phyloP scores from a whole-genome alignment of 2,113 vertebrate species.

The Buteo buteo region DNA sequence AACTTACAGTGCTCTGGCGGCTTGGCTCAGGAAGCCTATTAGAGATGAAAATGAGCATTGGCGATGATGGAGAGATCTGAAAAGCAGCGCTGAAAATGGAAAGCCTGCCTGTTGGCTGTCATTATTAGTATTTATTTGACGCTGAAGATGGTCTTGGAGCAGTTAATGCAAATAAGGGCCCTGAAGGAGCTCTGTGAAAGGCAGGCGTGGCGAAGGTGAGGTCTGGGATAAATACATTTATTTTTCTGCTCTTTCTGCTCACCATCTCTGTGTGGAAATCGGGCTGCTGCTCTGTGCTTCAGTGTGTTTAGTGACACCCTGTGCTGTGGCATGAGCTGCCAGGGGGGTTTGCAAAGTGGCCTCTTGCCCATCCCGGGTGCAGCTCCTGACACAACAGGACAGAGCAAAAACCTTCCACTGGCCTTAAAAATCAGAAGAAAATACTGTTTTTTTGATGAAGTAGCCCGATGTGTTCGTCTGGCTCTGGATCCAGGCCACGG shows the following conservation, averaged over 20 bases:
- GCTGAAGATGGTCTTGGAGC: not conserved
- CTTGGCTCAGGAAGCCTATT: not conserved
- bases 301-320: fast-evolving
- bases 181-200: not conserved
- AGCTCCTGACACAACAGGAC: not conserved
- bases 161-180: not conserved
- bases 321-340: not conserved
- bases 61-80: not conserved
- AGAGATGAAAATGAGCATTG: not conserved
- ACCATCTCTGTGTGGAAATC: not conserved
- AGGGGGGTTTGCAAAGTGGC: not conserved
- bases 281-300: not conserved
- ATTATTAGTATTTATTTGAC: not conserved
- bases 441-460: not conserved
- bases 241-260: not conserved
- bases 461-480: fast-evolving
- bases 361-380: not conserved
- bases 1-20: not conserved
- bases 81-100: not conserved
- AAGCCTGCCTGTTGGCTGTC: not conserved
- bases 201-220: not conserved
- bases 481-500: not conserved
- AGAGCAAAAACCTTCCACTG: not conserved
- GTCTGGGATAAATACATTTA: not conserved
- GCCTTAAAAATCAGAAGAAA: not conserved